Conservation (phyloP, 2,113 vertebrate species). For the Cephalopterus ornatus region DNA sequence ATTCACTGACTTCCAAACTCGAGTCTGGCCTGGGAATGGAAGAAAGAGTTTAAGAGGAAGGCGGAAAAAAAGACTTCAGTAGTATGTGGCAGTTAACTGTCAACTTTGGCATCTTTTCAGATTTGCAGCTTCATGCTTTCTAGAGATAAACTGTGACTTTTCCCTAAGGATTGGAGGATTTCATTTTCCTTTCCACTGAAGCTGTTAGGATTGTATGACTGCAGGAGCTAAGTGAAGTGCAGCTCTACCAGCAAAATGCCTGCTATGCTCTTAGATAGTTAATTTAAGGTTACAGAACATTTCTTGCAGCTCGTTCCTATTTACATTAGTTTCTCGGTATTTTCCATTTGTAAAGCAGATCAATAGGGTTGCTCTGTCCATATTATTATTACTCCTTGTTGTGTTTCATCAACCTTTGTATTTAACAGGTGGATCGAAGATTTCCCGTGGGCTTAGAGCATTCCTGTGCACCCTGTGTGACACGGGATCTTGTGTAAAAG, state of each 20-base stretch:
- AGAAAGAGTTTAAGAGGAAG: conserved; percentile 20
- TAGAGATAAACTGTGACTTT: conserved; percentile 71
- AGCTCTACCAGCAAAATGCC: background rate
- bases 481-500: background rate
- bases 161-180: conserved; percentile 59
- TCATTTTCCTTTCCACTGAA: conserved; percentile 39
- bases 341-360: background rate
- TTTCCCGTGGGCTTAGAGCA: background rate
- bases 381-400: background rate
- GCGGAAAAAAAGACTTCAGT: background rate
- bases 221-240: conserved; percentile 25
- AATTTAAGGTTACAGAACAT: background rate
- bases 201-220: background rate
- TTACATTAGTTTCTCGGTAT: background rate
- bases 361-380: background rate
- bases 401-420: background rate
- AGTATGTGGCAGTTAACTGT: conserved; percentile 50
- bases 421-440: background rate
- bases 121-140: conserved; percentile 62
- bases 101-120: conserved; percentile 66
- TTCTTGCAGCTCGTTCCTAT: background rate
- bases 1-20: conserved; percentile 76
- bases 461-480: background rate
- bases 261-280: conserved; percentile 15
- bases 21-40: conserved; percentile 54